A percentile compares a stretch with the other conserved stretches of the same genome.
phyloP scores from a whole-genome alignment of 2,888 invertebrate species.

The Tholera decimalis region DNA sequence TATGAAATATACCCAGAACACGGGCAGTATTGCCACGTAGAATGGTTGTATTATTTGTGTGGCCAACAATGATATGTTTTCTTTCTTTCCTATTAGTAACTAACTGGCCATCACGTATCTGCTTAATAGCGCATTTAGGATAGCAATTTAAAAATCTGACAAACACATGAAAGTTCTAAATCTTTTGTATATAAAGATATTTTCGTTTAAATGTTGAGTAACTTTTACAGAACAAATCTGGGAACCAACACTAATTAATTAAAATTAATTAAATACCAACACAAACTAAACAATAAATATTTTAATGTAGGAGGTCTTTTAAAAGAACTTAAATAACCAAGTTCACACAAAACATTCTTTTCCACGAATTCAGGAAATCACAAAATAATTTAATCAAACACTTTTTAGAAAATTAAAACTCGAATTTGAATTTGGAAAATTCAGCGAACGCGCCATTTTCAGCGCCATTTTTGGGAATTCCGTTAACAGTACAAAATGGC shows the following conservation, averaged over 20 bases:
- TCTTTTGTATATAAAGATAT: too few species aligned
- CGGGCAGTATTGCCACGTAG: too few species aligned
- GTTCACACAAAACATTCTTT: conserved; percentile 3
- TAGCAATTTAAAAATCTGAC: too few species aligned
- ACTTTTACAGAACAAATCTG: neutral
- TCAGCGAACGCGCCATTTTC: conserved; percentile 17
- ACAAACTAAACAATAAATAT: neutral
- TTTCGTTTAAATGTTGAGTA: too few species aligned
- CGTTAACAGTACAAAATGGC: conserved; percentile 55
- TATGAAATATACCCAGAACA: too few species aligned
- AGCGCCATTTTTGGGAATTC: conserved; percentile 50
- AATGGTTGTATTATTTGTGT: too few species aligned
- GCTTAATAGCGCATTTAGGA: too few species aligned
- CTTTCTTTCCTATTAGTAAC: too few species aligned
- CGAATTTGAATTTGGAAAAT: conserved; percentile 35
- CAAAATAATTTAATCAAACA: conserved; percentile 21
- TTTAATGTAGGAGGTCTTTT: conserved; percentile 1
- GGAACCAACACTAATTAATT: neutral
- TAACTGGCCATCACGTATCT: too few species aligned
- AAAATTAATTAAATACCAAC: neutral
- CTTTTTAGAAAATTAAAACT: conserved; percentile 30
- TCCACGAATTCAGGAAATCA: conserved; percentile 5
- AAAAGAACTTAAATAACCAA: conserved; percentile 1
- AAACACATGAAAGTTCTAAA: too few species aligned
- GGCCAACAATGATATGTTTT: too few species aligned